Conservation (phyloP, 2,797 vertebrate genomes). For the Myotis vivesi region DNA sequence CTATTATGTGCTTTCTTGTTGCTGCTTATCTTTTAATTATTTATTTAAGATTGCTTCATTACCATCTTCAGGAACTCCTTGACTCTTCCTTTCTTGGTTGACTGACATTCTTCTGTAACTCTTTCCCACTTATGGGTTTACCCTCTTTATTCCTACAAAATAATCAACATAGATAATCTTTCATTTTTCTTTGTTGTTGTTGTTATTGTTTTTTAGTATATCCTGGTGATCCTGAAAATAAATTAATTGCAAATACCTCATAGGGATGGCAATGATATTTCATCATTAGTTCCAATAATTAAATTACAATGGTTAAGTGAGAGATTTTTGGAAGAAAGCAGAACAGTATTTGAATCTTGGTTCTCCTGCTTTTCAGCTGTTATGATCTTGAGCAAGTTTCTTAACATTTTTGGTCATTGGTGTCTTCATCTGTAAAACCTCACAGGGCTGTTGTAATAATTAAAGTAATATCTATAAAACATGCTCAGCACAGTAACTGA, state of each 20-base stretch:
- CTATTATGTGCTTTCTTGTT: not conserved
- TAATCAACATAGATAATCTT: conserved; percentile 35
- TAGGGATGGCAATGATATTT: not conserved
- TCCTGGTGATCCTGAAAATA: not conserved
- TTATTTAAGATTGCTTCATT: not conserved
- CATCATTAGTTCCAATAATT: conserved; percentile 26
- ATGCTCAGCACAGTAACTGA: not conserved
- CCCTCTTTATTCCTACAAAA: conserved; percentile 38
- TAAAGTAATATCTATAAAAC: not conserved
- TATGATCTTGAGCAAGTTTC: conserved; percentile 5
- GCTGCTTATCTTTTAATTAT: not conserved
- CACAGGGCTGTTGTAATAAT: not conserved
- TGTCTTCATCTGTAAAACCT: not conserved
- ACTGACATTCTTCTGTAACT: conserved; percentile 55
- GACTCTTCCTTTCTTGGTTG: conserved; percentile 29
- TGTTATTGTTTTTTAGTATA: not conserved
- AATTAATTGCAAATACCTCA: conserved; percentile 1
- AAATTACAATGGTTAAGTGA: conserved; percentile 6
- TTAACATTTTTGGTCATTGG: not conserved
- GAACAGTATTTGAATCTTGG: not conserved
- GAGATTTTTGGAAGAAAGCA: not conserved
- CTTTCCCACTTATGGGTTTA: conserved; percentile 1
- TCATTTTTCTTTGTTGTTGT: not conserved
- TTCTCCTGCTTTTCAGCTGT: conserved; percentile 3
- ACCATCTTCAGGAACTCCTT: conserved; percentile 48